A percentile compares a stretch with the other conserved stretches of the same genome.
Conservation (phyloP, 1,140 invertebrate genomes). For the Brachionus koreanus region DNA sequence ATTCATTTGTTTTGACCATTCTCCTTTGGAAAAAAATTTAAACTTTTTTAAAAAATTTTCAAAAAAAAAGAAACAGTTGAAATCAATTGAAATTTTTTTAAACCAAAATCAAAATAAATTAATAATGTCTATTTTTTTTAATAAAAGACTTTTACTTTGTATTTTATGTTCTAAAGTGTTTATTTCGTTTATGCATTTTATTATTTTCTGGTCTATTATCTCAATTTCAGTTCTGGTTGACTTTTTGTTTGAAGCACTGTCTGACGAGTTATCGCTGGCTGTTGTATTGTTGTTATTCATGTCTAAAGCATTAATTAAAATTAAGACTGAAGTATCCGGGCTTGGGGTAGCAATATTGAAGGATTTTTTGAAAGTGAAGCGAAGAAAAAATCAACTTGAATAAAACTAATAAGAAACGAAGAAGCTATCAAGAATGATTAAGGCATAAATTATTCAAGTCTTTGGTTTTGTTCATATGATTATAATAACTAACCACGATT, state of each 20-base stretch:
- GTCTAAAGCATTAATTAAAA: not conserved
- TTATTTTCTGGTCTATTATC: constrained; percentile 37
- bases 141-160: not conserved
- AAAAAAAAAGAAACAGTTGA: not conserved
- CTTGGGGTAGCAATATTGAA: not conserved
- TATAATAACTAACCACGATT: not conserved
- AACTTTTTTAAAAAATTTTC: not conserved
- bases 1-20: constrained; percentile 43
- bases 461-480: not conserved
- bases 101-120: not conserved
- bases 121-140: not conserved
- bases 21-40: not conserved
- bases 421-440: not conserved
- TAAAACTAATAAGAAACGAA: not conserved
- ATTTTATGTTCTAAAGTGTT: constrained; percentile 28
- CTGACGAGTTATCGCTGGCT: constrained; percentile 26
- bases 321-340: not conserved
- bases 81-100: not conserved
- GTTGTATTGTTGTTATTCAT: constrained; percentile 39
- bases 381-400: not conserved
- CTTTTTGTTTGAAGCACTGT: constrained; percentile 36
- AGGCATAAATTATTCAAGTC: constrained; percentile 3
- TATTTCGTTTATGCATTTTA: constrained; percentile 41
- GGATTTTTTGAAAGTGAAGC: not conserved
- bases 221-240: constrained; percentile 3